A percentile compares a stretch with the other conserved stretches of the same genome.
phyloP scores from a whole-genome alignment of 2,888 invertebrate genomes.

The Subacronicta megacephala region DNA sequence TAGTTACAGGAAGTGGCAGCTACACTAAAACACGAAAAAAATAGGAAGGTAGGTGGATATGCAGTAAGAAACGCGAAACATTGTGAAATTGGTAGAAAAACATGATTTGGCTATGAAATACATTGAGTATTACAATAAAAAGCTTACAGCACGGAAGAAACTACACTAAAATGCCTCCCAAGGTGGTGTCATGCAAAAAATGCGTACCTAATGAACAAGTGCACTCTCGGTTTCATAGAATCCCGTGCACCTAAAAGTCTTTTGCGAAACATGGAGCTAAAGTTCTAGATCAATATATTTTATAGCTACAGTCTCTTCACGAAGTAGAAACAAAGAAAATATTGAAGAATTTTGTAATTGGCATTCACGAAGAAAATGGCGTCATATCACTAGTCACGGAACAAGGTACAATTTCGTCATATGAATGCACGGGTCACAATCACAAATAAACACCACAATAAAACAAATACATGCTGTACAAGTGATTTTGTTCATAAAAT shows the following conservation, averaged over 20 bases:
- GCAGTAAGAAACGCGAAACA: slow-evolving; percentile 16
- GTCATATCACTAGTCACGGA: slow-evolving; percentile 89
- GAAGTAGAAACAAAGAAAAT: slow-evolving; percentile 78
- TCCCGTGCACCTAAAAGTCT: slow-evolving; percentile 53
- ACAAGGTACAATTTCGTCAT: slow-evolving; percentile 89
- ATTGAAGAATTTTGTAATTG: slow-evolving; percentile 87
- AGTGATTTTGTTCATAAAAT: slow-evolving; percentile 75
- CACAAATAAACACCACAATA: slow-evolving; percentile 75
- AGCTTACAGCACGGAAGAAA: slow-evolving; percentile 55
- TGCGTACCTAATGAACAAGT: slow-evolving; percentile 72
- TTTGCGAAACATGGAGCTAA: slow-evolving; percentile 54
- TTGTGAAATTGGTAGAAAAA: slow-evolving; percentile 27
- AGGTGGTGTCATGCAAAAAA: slow-evolving; percentile 84
- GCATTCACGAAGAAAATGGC: slow-evolving; percentile 90
- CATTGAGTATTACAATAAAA: slow-evolving; percentile 8
- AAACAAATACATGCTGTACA: slow-evolving; percentile 72
- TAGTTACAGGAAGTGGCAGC: slow-evolving; percentile 50
- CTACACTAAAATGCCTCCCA: slow-evolving; percentile 73
- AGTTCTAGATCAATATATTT: slow-evolving; percentile 52
- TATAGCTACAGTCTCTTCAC: slow-evolving; percentile 46
- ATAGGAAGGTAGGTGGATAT: slow-evolving; percentile 32
- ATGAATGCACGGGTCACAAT: slow-evolving; percentile 76
- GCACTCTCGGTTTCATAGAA: slow-evolving; percentile 52
- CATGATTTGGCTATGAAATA: slow-evolving; percentile 13
- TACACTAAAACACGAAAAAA: slow-evolving; percentile 33